phyloP scores from a whole-genome alignment of 1,140 invertebrate genomes.

The Chymomyza costata region DNA sequence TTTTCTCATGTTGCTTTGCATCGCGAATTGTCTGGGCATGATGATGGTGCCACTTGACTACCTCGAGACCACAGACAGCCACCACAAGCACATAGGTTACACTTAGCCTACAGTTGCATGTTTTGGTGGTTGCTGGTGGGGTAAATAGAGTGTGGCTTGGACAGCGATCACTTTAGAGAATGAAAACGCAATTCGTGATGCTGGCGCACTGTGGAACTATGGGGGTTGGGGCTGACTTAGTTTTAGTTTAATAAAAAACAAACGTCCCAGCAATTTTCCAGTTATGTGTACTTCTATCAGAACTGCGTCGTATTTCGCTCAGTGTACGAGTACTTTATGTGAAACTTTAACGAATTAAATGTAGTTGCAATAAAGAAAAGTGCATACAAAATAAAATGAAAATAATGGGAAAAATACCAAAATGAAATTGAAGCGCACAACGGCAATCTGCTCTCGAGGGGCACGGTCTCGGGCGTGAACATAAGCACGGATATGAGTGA shows the following conservation, averaged over 20 bases:
- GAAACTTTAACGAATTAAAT: conserved; percentile 61
- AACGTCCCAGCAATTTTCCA: conserved; percentile 68
- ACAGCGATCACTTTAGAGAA: conserved; percentile 58
- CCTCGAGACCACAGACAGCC: conserved; percentile 57
- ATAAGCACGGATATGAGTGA: background rate
- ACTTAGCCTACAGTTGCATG: conserved; percentile 25
- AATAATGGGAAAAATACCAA: conserved; percentile 70
- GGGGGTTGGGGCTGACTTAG: conserved; percentile 10
- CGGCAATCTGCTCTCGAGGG: background rate
- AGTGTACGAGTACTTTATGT: conserved; percentile 57
- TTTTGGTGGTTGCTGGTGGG: conserved; percentile 32
- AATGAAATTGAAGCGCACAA: conserved; percentile 58
- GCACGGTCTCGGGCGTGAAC: conserved; percentile 16
- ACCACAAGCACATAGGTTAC: background rate
- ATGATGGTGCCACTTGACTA: too few relatives aligned
- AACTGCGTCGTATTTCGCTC: conserved; percentile 33
- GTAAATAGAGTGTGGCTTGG: conserved; percentile 48
- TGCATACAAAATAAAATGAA: conserved; percentile 42
- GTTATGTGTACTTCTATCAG: conserved; percentile 39
- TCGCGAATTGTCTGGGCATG: background rate
- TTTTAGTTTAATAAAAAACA: conserved; percentile 67
- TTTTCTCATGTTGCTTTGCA: conserved; percentile 47
- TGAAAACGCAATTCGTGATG: conserved; percentile 67
- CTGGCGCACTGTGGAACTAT: conserved; percentile 29
- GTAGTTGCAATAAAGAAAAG: conserved; percentile 10